Evolutionary conservation across 1,140 invertebrate genomes (phyloP).

Genomic region (Drosophila seguyi): DNA sequence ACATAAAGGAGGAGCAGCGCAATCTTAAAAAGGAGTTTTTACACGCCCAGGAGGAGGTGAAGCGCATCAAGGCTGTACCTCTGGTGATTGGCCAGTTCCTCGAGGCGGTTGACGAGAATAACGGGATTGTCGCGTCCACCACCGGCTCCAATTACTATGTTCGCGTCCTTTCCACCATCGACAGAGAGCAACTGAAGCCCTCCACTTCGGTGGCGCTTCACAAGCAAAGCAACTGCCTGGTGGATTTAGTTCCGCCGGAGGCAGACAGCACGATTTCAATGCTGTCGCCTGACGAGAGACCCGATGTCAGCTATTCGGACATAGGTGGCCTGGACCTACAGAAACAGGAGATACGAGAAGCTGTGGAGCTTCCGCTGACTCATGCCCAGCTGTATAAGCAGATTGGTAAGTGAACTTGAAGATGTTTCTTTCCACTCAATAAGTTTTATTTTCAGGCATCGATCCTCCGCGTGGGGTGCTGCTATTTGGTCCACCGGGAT

Average conservation of each 20-base stretch:
- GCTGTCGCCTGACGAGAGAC: conserved; percentile 98
- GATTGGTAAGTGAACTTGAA: conserved; percentile 87
- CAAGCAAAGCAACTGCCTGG: conserved; percentile 98
- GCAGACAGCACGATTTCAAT: conserved; percentile 98
- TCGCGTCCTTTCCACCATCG: conserved; percentile 96
- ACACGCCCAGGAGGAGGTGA: conserved; percentile 99
- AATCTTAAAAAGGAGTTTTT: conserved; percentile 99
- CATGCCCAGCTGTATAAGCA: conserved; percentile 99
- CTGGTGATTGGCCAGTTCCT: conserved; percentile 99
- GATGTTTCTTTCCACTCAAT: background rate
- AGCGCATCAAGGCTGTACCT: conserved; percentile 98
- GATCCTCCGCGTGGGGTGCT: conserved; percentile 99
- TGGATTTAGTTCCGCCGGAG: conserved; percentile 98
- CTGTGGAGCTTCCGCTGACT: conserved; percentile 98
- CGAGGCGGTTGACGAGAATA: conserved; percentile 99
- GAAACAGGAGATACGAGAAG: conserved; percentile 99
- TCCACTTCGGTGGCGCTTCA: conserved; percentile 98
- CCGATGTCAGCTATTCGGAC: conserved; percentile 97
- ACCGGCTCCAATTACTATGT: conserved; percentile 99
- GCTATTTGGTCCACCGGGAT: conserved; percentile 99
- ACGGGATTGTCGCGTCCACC: conserved; percentile 94
- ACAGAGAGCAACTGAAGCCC: conserved; percentile 96
- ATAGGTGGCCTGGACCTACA: conserved; percentile 99
- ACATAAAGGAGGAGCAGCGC: conserved; percentile 98
- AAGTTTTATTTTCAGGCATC: conserved; percentile 86